Evolutionary conservation across 2,113 vertebrate genomes (phyloP).

Genomic region (Peromyscus polionotus): DNA sequence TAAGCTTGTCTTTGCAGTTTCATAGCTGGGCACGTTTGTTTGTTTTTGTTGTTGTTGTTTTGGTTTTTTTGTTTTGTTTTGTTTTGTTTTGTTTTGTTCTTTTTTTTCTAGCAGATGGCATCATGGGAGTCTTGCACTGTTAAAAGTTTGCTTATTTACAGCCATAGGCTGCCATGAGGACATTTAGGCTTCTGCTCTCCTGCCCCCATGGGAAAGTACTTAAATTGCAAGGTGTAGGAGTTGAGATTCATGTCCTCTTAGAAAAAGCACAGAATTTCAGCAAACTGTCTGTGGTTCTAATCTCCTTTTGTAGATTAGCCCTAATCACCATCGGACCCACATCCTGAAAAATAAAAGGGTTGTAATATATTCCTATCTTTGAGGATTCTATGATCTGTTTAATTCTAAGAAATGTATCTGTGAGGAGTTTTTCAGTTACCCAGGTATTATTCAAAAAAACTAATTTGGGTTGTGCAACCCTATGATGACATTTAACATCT

Average conservation of each 20-base stretch:
- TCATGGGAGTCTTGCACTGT: background rate
- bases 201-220: background rate
- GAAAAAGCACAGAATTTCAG: slow-evolving; percentile 13
- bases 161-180: background rate
- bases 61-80: too few relatives aligned
- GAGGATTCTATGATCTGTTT: background rate
- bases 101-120: background rate
- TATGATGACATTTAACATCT: slow-evolving; percentile 5
- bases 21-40: background rate
- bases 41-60: background rate
- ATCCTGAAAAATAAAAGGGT: background rate
- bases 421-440: background rate
- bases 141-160: slow-evolving; percentile 23
- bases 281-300: background rate
- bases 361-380: background rate
- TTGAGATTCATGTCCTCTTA: background rate
- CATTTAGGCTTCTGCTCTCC: background rate
- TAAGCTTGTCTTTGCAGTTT: background rate
- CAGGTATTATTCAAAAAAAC: slow-evolving; percentile 68
- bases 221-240: background rate
- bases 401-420: background rate
- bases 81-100: background rate
- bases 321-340: background rate
- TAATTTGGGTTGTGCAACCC: background rate
- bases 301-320: background rate